Percentiles rank a stretch among this genome's conserved stretches.
These are phyloP conservation scores for Ypsolopha scabrella DNA, from an alignment of 2,888 invertebrate genomes.

Conservation along the genomic window DNA sequence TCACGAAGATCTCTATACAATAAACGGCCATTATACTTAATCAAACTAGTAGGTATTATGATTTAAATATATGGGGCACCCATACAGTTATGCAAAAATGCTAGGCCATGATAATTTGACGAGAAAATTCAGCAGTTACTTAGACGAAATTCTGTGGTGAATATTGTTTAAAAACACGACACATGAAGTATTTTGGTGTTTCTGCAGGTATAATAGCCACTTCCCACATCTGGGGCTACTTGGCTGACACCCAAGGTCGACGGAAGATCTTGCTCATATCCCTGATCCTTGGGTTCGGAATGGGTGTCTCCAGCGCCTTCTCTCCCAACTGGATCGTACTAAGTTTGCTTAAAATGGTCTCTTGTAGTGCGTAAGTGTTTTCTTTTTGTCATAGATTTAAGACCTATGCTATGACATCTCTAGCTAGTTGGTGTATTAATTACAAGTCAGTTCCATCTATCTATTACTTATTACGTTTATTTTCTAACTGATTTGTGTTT, in stretches of 20 bases:
- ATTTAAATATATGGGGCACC: too few relatives aligned
- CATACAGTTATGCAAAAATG: too few relatives aligned
- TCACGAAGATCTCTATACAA: too few relatives aligned
- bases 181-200: not conserved
- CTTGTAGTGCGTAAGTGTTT: conserved; percentile 69
- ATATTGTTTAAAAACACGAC: too few relatives aligned
- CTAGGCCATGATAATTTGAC: too few relatives aligned
- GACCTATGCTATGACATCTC: not conserved
- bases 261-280: conserved; percentile 23
- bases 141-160: too few relatives aligned
- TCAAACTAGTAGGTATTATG: too few relatives aligned
- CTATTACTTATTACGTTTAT: too few relatives aligned
- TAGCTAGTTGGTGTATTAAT: not conserved
- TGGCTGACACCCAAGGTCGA: conserved; percentile 76
- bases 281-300: conserved; percentile 52
- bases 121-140: too few relatives aligned
- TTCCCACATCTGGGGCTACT: conserved; percentile 76
- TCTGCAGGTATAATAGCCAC: conserved; percentile 69
- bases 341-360: conserved; percentile 70
- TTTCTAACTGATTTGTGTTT: too few relatives aligned
- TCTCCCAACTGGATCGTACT: conserved; percentile 72
- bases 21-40: too few relatives aligned
- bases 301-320: conserved; percentile 65
- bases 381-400: not conserved
- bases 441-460: too few relatives aligned